Evolutionary conservation across 2,888 invertebrate species (phyloP), one percentile per base, ranked within the genome.

Genomic region (Sialis fuliginosa): DNA sequence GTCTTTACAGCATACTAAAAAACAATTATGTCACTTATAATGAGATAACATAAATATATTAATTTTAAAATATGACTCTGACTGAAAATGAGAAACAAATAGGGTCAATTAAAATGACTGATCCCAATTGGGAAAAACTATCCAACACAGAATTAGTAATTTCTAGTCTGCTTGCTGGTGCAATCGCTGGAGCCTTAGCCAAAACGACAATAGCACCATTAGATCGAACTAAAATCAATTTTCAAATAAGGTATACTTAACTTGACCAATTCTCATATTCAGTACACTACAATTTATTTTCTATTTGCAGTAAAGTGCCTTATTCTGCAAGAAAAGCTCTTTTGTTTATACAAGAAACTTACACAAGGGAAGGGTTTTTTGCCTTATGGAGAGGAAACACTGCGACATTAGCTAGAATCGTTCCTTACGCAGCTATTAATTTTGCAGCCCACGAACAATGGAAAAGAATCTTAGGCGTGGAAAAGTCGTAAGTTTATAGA

Each of bases 371-470:
- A 59, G 97, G 98, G 2, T 66, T 87, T 45, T 53, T 78, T 8
- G 85, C 90, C 48, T 66, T 98, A 56, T 98, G 95, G 95, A 74
- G 97, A 46, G 98, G 98, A 4, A 99, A 98, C 74, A 90, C 92
- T 53, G 98, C 98, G 5, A 97, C 96, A 0, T 91, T 98, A 91
- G 92, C 89, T 10, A 73, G 97, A 48, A 95, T 98, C 51, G 73
- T 96, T 45, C 98, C 98, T 0, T 96, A 97, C 66, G 93, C 97
- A 22, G 91, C 97, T 40, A 85, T 97, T 54, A 97, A 99, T 69
- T 98, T 96, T 66, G 85, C 93, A 0, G 82, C 96, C 37, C 95
- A 96, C 67, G 98, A 98, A 67, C 96, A 98, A 64, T 97, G 89
- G 85, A 93, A 93, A 62, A 72, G 77, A 53, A 62, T 85, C 42